Evolutionary conservation across 2,888 invertebrate genomes (phyloP).

Genomic region (Metacarcinus magister): DNA sequence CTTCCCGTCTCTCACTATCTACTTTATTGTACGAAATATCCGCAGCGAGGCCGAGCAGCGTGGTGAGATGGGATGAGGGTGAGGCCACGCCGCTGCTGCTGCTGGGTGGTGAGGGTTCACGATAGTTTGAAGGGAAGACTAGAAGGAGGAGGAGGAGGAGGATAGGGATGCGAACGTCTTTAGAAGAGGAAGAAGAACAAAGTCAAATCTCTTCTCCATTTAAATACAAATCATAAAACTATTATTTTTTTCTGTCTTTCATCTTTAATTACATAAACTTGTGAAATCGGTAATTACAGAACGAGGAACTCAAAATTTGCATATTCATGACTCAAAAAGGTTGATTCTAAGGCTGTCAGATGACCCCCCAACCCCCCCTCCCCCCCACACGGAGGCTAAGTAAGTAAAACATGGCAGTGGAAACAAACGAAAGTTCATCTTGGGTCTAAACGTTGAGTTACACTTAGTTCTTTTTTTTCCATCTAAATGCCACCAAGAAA

Average conservation of each 20-base stretch:
- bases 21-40: conserved; percentile 31
- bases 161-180: background rate
- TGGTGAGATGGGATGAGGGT: background rate
- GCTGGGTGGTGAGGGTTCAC: background rate
- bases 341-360: background rate
- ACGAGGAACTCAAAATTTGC: background rate
- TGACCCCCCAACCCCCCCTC: no score
- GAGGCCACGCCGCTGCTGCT: background rate
- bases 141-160: background rate
- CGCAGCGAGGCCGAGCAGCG: background rate
- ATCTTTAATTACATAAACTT: background rate
- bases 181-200: background rate
- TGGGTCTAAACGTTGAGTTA: background rate
- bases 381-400: background rate
- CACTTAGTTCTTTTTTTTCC: background rate
- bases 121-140: background rate
- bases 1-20: conserved; percentile 18
- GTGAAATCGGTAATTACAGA: background rate
- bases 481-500: background rate
- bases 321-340: background rate
- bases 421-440: conserved; percentile 1
- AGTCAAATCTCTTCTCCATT: background rate
- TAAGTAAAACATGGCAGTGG: background rate
- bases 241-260: background rate
- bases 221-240: background rate